phyloP scores from a whole-genome alignment of 1,140 invertebrate species.

The Lasioglossum albipes region DNA sequence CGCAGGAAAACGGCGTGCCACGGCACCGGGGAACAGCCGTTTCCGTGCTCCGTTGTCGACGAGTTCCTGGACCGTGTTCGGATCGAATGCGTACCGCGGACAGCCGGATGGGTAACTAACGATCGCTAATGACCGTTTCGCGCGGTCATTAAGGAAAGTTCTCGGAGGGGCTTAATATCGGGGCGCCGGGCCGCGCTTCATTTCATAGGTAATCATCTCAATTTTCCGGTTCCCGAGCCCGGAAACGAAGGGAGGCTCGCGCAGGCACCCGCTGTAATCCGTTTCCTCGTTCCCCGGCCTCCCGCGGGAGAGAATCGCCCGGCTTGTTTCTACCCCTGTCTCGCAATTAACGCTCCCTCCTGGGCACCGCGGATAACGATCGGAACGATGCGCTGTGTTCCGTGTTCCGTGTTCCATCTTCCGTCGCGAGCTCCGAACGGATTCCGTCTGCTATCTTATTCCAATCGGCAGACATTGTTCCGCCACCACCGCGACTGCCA shows the following conservation, averaged over 20 bases:
- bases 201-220: conserved; percentile 56
- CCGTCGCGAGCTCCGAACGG: neutral
- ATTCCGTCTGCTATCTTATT: neutral
- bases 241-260: conserved; percentile 49
- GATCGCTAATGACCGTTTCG: conserved; percentile 63
- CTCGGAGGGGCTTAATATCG: conserved; percentile 21
- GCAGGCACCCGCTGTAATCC: conserved; percentile 5
- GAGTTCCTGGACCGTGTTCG: neutral
- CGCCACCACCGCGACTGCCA: too few relatives aligned
- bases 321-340: conserved; percentile 25
- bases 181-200: conserved; percentile 24
- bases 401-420: too few relatives aligned
- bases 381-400: conserved; percentile 3
- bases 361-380: conserved; percentile 27
- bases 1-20: too few relatives aligned
- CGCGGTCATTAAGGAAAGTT: conserved; percentile 59
- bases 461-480: neutral
- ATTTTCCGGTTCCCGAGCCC: conserved; percentile 53
- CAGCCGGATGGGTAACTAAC: conserved; percentile 41
- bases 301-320: neutral
- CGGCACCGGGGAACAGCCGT: too few relatives aligned
- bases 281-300: conserved; percentile 25
- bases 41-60: too few relatives aligned
- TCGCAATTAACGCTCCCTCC: conserved; percentile 47
- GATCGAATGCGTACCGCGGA: neutral